A percentile compares a stretch with the other conserved stretches of the same genome.
These are phyloP conservation scores for Drosophila punjabiensis DNA, from an alignment of 1,140 invertebrate genomes.

Conservation along the genomic window DNA sequence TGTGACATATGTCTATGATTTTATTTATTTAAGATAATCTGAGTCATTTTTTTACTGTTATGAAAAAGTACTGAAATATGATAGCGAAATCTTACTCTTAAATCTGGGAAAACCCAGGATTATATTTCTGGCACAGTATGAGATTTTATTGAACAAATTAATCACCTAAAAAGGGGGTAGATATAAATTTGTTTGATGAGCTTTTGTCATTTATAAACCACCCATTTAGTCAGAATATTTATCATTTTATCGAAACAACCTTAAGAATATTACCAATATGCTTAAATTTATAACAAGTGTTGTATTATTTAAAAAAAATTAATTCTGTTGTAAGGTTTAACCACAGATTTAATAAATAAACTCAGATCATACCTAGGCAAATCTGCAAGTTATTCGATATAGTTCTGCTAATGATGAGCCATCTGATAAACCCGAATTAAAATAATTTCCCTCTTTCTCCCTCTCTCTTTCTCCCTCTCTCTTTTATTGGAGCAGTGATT, in stretches of 20 bases:
- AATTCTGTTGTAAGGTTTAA: neutral
- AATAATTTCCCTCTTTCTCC: conserved; percentile 9
- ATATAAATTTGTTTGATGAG: neutral
- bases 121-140: neutral
- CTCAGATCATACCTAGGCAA: neutral
- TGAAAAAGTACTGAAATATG: neutral
- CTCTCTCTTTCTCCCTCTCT: neutral
- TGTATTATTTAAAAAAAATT: neutral
- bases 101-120: neutral
- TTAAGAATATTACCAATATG: neutral
- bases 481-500: conserved; percentile 24
- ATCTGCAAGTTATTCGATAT: neutral
- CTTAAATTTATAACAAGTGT: neutral
- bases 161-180: neutral
- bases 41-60: neutral
- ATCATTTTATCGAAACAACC: neutral
- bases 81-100: neutral
- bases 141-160: neutral
- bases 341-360: neutral
- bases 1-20: neutral
- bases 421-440: conserved; percentile 15
- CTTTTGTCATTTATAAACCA: neutral
- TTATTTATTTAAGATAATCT: neutral
- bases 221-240: neutral
- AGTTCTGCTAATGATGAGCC: conserved; percentile 11